phyloP scores from a whole-genome alignment of 2,797 vertebrate species.

The Phoebastria nigripes region DNA sequence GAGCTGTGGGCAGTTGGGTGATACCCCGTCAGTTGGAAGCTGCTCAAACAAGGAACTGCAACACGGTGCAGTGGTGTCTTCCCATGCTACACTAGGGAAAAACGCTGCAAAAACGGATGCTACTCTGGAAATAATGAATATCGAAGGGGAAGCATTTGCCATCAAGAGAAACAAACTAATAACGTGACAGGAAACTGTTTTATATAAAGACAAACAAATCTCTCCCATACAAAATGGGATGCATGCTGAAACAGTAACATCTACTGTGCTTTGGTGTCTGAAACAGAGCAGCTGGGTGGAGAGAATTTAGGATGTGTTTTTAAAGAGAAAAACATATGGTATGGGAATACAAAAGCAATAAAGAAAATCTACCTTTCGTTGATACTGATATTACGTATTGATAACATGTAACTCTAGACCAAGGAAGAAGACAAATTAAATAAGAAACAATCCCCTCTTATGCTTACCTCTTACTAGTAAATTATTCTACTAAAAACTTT shows the following conservation, averaged over 20 bases:
- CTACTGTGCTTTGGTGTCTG: not conserved
- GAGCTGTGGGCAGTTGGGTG: not conserved
- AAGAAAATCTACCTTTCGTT: not conserved
- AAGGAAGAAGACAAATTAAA: not conserved
- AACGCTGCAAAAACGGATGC: not conserved
- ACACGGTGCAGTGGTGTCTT: not conserved
- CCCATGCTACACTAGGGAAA: not conserved
- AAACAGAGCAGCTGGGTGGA: not conserved
- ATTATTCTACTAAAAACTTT: not conserved
- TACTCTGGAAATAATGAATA: not conserved
- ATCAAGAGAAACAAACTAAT: not conserved
- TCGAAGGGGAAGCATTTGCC: not conserved
- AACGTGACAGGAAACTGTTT: not conserved
- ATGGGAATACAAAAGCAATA: not conserved
- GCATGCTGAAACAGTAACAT: not conserved
- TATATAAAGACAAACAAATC: not conserved
- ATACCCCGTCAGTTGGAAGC: not conserved
- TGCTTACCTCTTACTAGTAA: not conserved
- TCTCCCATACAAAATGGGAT: not conserved
- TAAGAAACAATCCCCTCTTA: not conserved
- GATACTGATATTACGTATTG: not conserved
- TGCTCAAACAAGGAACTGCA: not conserved
- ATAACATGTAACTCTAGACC: not conserved
- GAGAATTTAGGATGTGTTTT: not conserved
- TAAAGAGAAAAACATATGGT: not conserved